A percentile compares a stretch with the other conserved stretches of the same genome.
phyloP scores from a whole-genome alignment of 2,113 vertebrate genomes.

The Chaetodon trifascialis region DNA sequence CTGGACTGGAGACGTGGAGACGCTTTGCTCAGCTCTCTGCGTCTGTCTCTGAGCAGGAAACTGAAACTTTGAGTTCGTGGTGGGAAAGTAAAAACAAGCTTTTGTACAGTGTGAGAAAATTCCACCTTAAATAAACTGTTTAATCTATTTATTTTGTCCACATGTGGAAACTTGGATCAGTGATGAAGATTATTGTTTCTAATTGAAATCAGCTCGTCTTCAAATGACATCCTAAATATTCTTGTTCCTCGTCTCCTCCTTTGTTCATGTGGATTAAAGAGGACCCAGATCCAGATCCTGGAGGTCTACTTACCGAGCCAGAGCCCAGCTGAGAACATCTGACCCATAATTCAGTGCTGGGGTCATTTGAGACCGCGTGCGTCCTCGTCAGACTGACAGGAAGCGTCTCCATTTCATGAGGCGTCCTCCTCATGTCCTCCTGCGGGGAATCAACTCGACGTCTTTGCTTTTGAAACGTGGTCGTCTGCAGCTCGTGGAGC shows the following conservation, averaged over 20 bases:
- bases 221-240: not conserved
- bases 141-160: too few relatives aligned
- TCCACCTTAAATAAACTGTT: too few relatives aligned
- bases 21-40: too few relatives aligned
- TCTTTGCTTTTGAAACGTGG: constrained; percentile 2
- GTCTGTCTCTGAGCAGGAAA: too few relatives aligned
- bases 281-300: not conserved
- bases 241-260: not conserved
- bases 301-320: not conserved
- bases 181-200: too few relatives aligned
- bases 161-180: too few relatives aligned
- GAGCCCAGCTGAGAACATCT: not conserved
- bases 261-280: too few relatives aligned
- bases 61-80: too few relatives aligned
- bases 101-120: too few relatives aligned
- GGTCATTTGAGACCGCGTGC: not conserved
- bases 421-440: not conserved
- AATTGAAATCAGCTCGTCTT: not conserved
- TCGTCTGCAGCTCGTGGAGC: constrained; percentile 11
- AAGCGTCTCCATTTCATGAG: constrained; percentile 1
- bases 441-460: not conserved
- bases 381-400: not conserved
- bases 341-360: not conserved
- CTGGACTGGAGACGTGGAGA: too few relatives aligned
- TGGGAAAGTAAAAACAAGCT: too few relatives aligned